Percentiles rank a stretch among this genome's conserved stretches.
Conservation (phyloP, 2,113 vertebrate species). For the Hippocampus comes region DNA sequence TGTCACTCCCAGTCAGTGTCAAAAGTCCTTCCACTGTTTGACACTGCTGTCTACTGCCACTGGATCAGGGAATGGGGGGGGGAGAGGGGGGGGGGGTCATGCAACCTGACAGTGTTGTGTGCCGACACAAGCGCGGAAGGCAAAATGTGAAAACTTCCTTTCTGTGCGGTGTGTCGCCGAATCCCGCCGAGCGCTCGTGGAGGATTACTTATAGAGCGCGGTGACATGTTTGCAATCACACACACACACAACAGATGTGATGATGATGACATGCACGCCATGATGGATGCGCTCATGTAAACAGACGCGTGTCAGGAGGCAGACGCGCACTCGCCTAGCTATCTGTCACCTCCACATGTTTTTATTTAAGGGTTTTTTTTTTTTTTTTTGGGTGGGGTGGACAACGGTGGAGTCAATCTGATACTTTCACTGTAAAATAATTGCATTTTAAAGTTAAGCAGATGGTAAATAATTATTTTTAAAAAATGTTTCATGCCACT, state of each 20-base stretch:
- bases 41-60: constrained; percentile 55
- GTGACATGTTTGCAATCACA: constrained; percentile 29
- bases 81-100: not conserved
- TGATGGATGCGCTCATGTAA: constrained; percentile 22
- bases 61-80: constrained; percentile 31
- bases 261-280: constrained; percentile 39
- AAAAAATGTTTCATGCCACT: no score
- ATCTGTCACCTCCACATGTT: not conserved
- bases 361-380: not conserved
- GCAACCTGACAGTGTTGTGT: not conserved
- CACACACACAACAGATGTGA: constrained; percentile 19
- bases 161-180: constrained; percentile 5
- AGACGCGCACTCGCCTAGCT: constrained; percentile 8
- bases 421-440: no score
- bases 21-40: constrained; percentile 56
- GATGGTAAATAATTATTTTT: no score
- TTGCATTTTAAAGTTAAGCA: no score
- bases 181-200: constrained; percentile 38
- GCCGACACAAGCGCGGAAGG: not conserved
- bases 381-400: no score
- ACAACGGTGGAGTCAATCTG: no score
- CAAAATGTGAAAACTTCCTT: not conserved
- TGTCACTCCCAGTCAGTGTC: constrained; percentile 66
- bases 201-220: constrained; percentile 41
- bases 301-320: constrained; percentile 30